Evolutionary conservation across 2,797 vertebrate genomes (phyloP), one percentile per base, ranked within the genome.

Genomic region (Harpagifer antarcticus): DNA sequence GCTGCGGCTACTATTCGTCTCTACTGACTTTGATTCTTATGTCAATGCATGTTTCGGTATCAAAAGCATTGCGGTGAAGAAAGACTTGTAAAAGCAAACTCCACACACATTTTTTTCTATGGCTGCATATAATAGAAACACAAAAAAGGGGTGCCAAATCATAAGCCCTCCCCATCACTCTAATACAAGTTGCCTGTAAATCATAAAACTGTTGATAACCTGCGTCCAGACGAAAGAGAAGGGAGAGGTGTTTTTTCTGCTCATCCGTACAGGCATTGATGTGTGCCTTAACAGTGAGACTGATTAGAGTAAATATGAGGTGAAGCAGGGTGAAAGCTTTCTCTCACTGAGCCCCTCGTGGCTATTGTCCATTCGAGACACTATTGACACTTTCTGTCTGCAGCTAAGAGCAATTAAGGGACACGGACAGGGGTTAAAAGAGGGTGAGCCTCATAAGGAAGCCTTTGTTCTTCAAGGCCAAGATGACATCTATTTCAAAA

Each of bases 281-380:
- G 65, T 77, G 82, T 75, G 75, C 81, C 84, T 82, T 74, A 80
- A 90, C 82, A 91, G 78, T 79, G 62, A 75, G 60, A 70, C 82
- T 94, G 91, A 90, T 93, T 91, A 79, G 70, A 87, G 85, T 81
- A 83, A 92, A 92, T 92, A 83, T 54, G 78, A 86, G 90, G 88
- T 83, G 33, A 78, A 62, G 61, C 68, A 80, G 57, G 84, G 84
- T 88, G 57, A 90, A 86, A 78, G 74, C 77, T 86, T 82, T 72
- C 59, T 43, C 63, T 82, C 64, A 72, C 68, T 49, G 53, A 63
- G 67, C 82, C 89, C 81, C 66, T 89, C 68, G 61, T 87, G 55
- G 55, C 82, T 70, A 86, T 89, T 91, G 86, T 93, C 61, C 59
- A 71, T 60, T 53, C 64, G 55, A 90, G 88, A 88, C 88, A 68